Evolutionary conservation across 2,113 vertebrate genomes (phyloP).

Genomic region (Heterocephalus glaber): DNA sequence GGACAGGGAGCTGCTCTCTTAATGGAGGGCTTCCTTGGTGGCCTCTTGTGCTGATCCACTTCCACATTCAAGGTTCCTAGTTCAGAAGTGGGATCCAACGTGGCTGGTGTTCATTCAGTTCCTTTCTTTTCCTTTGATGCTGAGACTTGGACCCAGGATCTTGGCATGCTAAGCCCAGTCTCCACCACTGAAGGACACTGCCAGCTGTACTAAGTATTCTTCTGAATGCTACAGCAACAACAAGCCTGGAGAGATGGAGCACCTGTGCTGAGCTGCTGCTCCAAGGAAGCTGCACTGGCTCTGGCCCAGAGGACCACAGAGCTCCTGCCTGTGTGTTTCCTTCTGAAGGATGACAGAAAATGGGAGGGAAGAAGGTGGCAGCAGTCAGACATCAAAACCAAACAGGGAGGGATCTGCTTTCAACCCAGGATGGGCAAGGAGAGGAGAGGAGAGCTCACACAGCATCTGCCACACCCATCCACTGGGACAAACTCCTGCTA

Average conservation of each 20-base stretch:
- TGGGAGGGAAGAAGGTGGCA: background rate
- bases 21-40: background rate
- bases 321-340: background rate
- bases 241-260: background rate
- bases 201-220: background rate
- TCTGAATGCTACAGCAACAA: background rate
- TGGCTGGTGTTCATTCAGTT: background rate
- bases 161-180: background rate
- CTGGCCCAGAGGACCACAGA: background rate
- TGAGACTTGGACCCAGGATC: background rate
- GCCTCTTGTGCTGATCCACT: background rate
- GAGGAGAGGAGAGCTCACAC: background rate
- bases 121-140: background rate
- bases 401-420: background rate
- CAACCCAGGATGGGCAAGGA: background rate
- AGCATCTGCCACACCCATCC: background rate
- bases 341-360: constrained; percentile 1
- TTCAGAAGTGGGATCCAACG: background rate
- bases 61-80: background rate
- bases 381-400: background rate
- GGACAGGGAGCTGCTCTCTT: background rate
- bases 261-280: background rate
- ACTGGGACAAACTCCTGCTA: background rate
- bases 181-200: too few relatives aligned
- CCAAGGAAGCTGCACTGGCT: background rate